Evolutionary conservation across 2,113 vertebrate genomes (phyloP).

Genomic region (Phaetusa simplex): DNA sequence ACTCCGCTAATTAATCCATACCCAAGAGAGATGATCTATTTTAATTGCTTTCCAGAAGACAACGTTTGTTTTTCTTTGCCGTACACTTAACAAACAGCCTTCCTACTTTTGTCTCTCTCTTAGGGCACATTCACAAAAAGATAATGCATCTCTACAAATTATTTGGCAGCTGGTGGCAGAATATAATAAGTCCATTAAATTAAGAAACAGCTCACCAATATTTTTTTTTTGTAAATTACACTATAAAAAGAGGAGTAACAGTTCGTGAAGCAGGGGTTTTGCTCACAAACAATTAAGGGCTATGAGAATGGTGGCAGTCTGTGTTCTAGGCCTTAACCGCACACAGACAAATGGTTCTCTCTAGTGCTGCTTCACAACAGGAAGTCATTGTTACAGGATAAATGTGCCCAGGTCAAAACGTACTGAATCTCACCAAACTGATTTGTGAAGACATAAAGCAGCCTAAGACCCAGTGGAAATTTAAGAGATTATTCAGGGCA

Average conservation of each 20-base stretch:
- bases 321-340: constrained; percentile 14
- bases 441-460: constrained; percentile 54
- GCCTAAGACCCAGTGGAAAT: background rate
- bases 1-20: constrained; percentile 22
- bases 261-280: background rate
- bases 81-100: background rate
- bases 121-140: constrained; percentile 1
- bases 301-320: background rate
- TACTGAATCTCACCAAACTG: constrained; percentile 7
- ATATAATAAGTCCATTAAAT: constrained; percentile 48
- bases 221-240: background rate
- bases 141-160: constrained; percentile 28
- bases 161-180: constrained; percentile 44
- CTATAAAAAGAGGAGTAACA: constrained; percentile 16
- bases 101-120: constrained; percentile 40
- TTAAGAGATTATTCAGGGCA: background rate
- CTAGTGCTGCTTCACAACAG: constrained; percentile 34
- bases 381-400: background rate
- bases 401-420: constrained; percentile 4
- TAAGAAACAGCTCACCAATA: background rate
- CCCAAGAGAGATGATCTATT: background rate
- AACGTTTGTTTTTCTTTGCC: constrained; percentile 27
- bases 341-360: constrained; percentile 18
- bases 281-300: background rate
- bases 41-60: background rate